Base-by-base conservation (phyloP, 2,113 vertebrate species). In the Clupea harengus region DNA sequence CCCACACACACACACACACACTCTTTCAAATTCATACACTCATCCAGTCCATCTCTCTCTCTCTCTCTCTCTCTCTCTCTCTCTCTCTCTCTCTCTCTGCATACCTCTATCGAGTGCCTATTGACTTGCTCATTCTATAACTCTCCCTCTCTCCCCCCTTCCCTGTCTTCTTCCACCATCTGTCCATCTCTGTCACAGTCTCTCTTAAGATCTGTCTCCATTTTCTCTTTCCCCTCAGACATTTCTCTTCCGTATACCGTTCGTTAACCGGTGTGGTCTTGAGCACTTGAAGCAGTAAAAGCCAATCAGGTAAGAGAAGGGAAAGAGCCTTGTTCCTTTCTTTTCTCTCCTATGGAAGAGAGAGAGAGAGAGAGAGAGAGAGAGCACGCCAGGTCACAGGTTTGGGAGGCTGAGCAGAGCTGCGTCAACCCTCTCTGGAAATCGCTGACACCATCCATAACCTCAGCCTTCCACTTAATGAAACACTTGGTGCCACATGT, bases 401-500 rank as follows among this genome's bases (percentile, higher is more conserved):
- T 82, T 57, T 18, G 50, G 52, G 4, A 54, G 52, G 4, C 17
- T 4, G 45, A 45, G 45, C 67, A 75, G 80, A 45, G 45, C 81
- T 81, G 82, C 47, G 46, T 64, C 47, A 81, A n/a, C 57, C 81
- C 84, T 86, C 86, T 75, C 78, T 47, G 72, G 45, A 84, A 86
- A 85, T 83, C 67, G 81, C 15, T 22, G 75, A 75, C 45, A 17
- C 86, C 32, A 64, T 83, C 85, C 49, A 81, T 84, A 88, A 89
- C 85, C 84, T 86, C 82, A 85, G 84, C 64, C 44, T 82, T 85
- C 8, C 84, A 83, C 81, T 85, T 89, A 86, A 90, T 90, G 89
- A 90, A 90, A 90, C 83, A 86, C 80, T 85, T 46, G 47, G 85
- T 81, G 47, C 84, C 84, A 85, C 89, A 90, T 90, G 88, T 90